Percentiles rank a stretch among this genome's conserved stretches.
These are phyloP conservation scores for Alectoris magna DNA, from an alignment of 2,797 vertebrate species.

Conservation along the genomic window DNA sequence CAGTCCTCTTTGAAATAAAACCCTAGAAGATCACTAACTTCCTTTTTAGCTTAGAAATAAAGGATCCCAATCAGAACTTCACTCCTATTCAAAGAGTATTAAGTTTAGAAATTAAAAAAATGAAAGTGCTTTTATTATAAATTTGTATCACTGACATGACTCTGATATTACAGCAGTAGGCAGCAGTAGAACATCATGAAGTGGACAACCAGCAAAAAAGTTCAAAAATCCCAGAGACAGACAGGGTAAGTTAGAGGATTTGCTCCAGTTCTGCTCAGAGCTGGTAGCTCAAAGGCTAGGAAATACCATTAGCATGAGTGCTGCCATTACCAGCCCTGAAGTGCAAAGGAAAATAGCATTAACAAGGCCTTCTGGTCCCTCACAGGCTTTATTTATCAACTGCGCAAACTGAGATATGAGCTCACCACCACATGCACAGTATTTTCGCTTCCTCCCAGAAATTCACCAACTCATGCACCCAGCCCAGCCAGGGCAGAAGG, in stretches of 20 bases:
- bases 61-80: too few relatives aligned
- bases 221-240: neutral
- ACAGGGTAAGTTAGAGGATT: neutral
- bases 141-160: neutral
- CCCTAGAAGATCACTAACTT: too few relatives aligned
- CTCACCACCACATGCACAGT: neutral
- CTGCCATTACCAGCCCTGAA: neutral
- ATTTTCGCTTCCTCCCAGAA: neutral
- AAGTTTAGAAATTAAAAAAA: neutral
- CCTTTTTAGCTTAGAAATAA: too few relatives aligned
- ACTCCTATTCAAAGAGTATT: too few relatives aligned
- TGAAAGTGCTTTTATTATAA: neutral
- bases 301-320: neutral
- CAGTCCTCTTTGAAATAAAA: too few relatives aligned
- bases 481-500: neutral
- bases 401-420: neutral
- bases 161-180: neutral
- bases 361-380: neutral
- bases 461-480: neutral
- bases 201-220: neutral
- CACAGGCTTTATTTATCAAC: neutral
- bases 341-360: neutral
- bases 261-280: neutral
- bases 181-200: neutral
- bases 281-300: neutral